Evolutionary conservation across 64 coral and sea anemone species (phyloP).

Genomic region (Porites australiensis): DNA sequence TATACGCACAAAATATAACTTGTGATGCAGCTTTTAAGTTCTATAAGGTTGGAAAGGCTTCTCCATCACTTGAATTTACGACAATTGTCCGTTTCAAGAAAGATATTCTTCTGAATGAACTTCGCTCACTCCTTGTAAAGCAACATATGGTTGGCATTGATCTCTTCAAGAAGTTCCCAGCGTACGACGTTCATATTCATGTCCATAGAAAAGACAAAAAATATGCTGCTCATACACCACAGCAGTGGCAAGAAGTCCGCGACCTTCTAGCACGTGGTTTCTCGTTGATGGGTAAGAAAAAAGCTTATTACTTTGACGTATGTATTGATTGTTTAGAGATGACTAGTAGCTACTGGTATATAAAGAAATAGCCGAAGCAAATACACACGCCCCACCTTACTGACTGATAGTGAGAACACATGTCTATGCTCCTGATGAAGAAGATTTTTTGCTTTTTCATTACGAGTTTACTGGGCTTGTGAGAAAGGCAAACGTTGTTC

Average conservation of each 20-base stretch:
- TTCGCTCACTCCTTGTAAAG: neutral
- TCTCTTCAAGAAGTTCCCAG: neutral
- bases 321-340: neutral
- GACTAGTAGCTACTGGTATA: too few species aligned
- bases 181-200: neutral
- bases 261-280: neutral
- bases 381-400: too few species aligned
- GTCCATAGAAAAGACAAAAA: neutral
- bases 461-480: too few species aligned
- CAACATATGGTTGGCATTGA: slow-evolving; percentile 1
- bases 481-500: too few species aligned
- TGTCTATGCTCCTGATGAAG: too few species aligned
- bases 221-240: neutral
- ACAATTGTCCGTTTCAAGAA: slow-evolving; percentile 7
- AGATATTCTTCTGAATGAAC: neutral
- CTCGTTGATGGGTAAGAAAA: slow-evolving; percentile 1
- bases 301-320: too few species aligned
- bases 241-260: neutral
- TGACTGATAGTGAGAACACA: too few species aligned
- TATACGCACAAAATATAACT: too few species aligned
- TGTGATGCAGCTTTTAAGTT: slow-evolving; percentile 3
- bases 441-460: too few species aligned
- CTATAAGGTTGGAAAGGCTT: slow-evolving; percentile 4
- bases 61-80: neutral
- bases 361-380: too few species aligned